Evolutionary conservation across 2,797 vertebrate species (phyloP), one percentile per base, ranked within the genome.

Genomic region (Rhinophrynus dorsalis): DNA sequence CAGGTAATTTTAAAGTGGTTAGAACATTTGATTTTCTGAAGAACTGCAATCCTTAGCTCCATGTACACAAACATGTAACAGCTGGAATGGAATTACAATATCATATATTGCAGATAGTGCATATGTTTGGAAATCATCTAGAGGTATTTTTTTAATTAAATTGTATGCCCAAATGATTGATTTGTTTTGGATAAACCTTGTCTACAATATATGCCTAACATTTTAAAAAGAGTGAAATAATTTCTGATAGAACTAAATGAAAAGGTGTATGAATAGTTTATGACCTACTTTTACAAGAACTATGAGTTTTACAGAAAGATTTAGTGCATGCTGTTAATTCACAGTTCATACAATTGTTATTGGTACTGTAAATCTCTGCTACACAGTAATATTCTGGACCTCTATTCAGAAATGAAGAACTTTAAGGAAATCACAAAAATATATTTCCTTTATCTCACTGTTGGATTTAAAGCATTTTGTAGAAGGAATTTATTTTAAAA

Each of bases 271-370:
- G 37, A 45, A 32, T n/a, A 8, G 9, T 44, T 50, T 58, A 40
- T 40, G 24, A 15, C 47, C 23, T 40, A 17, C n/a, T 24, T 42
- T 61, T 18, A 23, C 11, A 40, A 21, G 15, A 30, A 40, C 24
- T 7, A 13, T 12, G 21, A 13, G 13, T 56, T 45, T 42, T 33
- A 67, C 10, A 10, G 38, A n/a, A 47, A 29, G 27, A 60, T 68
- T 40, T 40, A 42, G 15, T 42, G 66, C 12, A 13, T 8, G 66
- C 12, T 37, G 24, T 48, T 42, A 50, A 59, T 57, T 59, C 29
- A 7, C 29, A 57, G 15, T 15, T 38, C 65, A 58, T 29, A 18
- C 27, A 15, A 9, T 23, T 20, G 26, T 56, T 67, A 59, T 68
- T 48, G 30, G 33, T 29, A 35, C 21, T 27, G 52, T 68, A 68